Base-by-base conservation (phyloP, 2,113 vertebrate species). In the Chrysemys picta region DNA sequence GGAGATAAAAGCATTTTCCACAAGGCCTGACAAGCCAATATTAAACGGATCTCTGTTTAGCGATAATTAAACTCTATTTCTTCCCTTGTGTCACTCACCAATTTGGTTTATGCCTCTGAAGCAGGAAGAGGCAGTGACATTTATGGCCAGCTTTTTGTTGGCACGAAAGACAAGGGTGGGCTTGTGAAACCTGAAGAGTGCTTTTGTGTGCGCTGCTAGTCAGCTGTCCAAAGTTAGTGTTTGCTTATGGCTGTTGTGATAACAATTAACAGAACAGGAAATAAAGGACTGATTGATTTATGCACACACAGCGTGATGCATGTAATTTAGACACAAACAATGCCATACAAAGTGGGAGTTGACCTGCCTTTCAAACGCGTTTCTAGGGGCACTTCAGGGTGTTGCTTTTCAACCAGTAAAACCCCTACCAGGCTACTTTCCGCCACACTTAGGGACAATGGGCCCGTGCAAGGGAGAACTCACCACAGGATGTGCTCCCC, bases 241-340 rank as follows among this genome's bases (percentile, higher is more conserved):
- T 97, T 97, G 94, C 96, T 93, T 94, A 54, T 93, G 88, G 95
- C 25, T 94, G 87, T 76, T 85, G 87, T 50, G 95, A 93, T 94
- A 95, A 94, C 88, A 95, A 95, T 97, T 96, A 97, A 95, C 85
- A 47, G 89, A 94, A 92, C 69, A 96, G 97, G 96, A 98, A 97
- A 88, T 38, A 69, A 87, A 57, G 47, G 50, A 17, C 62, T 24
- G 76, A 86, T 76, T 90, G 96, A 95, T 96, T 94, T 91, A 87
- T 56, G 57, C 31, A 0, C 7, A n/a, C 31, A 1, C 65, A 84
- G 57, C 89, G 31, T 81, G 50, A 85, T 75, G 59, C 4, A 0
- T 89, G 94, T 95, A 88, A 88, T 59, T 81, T 45, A 92, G 85
- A 72, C 50, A 85, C 89, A 87, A 87, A 52, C 82, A 6, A 50